These are phyloP conservation scores for Eptatretus atami DNA, from an alignment of 2,797 vertebrate species.

Conservation along the genomic window DNA sequence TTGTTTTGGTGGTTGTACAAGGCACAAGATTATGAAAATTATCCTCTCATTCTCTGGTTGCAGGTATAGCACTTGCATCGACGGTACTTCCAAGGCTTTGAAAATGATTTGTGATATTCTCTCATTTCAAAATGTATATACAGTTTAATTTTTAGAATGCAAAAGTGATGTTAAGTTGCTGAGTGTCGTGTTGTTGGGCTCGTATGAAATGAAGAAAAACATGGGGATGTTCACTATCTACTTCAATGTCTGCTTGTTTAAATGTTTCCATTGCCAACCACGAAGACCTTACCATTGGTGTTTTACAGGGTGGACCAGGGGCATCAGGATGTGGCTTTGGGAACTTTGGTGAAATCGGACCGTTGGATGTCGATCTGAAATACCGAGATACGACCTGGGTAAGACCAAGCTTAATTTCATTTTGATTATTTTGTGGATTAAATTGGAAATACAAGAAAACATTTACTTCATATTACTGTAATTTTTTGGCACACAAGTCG, in stretches of 20 bases:
- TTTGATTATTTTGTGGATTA: too few species aligned
- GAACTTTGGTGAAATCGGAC: constrained; percentile 83
- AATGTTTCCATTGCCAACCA: too few species aligned
- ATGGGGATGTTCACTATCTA: too few species aligned
- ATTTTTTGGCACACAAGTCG: too few species aligned
- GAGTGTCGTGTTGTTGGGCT: too few species aligned
- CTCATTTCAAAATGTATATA: background rate
- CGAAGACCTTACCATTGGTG: too few species aligned
- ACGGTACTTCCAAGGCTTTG: background rate
- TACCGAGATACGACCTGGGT: constrained; percentile 58
- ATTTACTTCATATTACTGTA: too few species aligned
- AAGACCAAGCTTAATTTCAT: constrained; percentile 9
- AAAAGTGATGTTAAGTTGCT: too few species aligned
- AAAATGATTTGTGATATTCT: background rate
- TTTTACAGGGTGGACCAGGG: constrained; percentile 49
- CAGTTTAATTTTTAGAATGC: constrained; percentile 5
- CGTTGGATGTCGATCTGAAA: constrained; percentile 25
- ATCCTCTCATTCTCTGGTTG: constrained; percentile 71
- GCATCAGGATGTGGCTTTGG: constrained; percentile 64
- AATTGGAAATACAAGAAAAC: too few species aligned
- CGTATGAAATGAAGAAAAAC: too few species aligned
- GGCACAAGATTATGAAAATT: constrained; percentile 19
- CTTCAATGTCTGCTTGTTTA: too few species aligned
- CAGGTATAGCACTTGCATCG: constrained; percentile 24
- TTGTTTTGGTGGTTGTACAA: constrained; percentile 98